A percentile compares a stretch with the other conserved stretches of the same genome.
Evolutionary conservation across 2,797 vertebrate species (phyloP).

Genomic region (Bucorvus abyssinicus): DNA sequence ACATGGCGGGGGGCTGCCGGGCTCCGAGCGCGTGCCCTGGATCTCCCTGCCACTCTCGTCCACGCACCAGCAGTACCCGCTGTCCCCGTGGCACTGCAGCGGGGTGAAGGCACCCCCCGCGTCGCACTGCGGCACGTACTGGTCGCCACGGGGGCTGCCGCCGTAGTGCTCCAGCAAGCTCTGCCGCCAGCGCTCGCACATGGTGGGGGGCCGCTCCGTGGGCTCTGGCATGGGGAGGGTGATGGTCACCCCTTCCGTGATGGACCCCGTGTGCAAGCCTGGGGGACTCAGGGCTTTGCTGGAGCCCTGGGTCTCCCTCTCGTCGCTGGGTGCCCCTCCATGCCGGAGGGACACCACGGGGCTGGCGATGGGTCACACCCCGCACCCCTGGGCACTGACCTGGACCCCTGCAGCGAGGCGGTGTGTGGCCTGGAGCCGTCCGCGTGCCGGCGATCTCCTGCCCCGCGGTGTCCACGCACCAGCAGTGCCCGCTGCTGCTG

Average conservation of each 20-base stretch:
- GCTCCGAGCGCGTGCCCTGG: conserved; percentile 86
- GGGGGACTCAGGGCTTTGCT: accelerated
- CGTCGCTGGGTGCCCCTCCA: not conserved
- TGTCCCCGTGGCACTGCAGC: conserved; percentile 80
- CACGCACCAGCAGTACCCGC: conserved; percentile 84
- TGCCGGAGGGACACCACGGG: not conserved
- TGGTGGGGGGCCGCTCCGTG: conserved; percentile 66
- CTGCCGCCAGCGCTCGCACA: conserved; percentile 79
- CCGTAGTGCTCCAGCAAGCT: conserved; percentile 75
- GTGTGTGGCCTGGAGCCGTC: conserved; percentile 74
- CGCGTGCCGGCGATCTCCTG: conserved; percentile 79
- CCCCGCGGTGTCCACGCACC: conserved; percentile 83
- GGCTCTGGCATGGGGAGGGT: not conserved
- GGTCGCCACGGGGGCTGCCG: conserved; percentile 65
- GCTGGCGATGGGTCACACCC: not conserved
- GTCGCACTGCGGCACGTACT: conserved; percentile 78
- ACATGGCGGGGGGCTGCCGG: conserved; percentile 87
- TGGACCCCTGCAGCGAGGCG: conserved; percentile 64
- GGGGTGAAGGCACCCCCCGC: conserved; percentile 70
- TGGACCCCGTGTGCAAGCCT: accelerated
- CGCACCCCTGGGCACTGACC: conserved; percentile 62
- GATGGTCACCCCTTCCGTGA: not conserved
- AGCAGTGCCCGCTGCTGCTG: conserved; percentile 81
- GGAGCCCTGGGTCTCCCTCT: accelerated
- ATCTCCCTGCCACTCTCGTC: conserved; percentile 87